Evolutionary conservation across 2,797 vertebrate genomes (phyloP).

Genomic region (Pterois miles): DNA sequence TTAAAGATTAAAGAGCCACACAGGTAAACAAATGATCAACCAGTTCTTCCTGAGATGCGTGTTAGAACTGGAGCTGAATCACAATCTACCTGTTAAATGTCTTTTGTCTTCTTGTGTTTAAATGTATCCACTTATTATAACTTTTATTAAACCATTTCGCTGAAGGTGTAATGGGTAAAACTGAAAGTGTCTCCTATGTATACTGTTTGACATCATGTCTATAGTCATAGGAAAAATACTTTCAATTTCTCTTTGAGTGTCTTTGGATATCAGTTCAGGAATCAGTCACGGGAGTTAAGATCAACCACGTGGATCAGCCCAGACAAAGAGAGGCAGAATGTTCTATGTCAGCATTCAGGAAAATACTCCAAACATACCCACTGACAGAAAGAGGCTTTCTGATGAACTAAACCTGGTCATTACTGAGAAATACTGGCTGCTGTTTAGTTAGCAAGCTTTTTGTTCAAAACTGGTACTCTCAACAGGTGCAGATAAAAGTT

Average conservation of each 20-base stretch:
- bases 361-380: not conserved
- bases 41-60: not conserved
- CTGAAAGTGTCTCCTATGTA: not conserved
- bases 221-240: too few relatives aligned
- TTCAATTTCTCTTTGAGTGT: slow-evolving; percentile 47
- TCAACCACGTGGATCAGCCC: not conserved
- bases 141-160: slow-evolving; percentile 24
- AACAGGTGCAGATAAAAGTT: not conserved
- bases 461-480: not conserved
- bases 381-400: not conserved
- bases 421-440: not conserved
- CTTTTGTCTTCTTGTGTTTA: not conserved
- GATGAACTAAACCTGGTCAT: not conserved
- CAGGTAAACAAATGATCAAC: not conserved
- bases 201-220: accelerated
- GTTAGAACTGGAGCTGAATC: not conserved
- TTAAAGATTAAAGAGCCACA: not conserved
- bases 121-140: slow-evolving; percentile 11
- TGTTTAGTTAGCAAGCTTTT: not conserved
- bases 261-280: slow-evolving; percentile 15
- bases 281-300: slow-evolving; percentile 2
- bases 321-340: not conserved
- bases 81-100: not conserved
- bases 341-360: not conserved
- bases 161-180: slow-evolving; percentile 4